phyloP scores from a whole-genome alignment of 2,797 vertebrate genomes.

The Bucorvus abyssinicus region DNA sequence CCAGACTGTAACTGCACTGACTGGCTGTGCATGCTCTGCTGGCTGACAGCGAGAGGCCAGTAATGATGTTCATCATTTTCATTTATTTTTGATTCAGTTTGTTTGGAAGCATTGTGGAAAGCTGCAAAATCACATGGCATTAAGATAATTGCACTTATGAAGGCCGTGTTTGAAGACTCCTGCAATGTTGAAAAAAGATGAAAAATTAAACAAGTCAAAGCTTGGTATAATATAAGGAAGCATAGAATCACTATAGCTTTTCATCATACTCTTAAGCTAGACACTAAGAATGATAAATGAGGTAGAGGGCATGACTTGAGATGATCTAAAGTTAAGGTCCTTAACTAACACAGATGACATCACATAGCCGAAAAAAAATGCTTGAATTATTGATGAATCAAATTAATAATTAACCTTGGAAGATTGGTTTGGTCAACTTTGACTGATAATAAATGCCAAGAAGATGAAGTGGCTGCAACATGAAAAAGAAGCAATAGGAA shows the following conservation, averaged over 20 bases:
- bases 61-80: not conserved
- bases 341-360: constrained; percentile 51
- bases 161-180: not conserved
- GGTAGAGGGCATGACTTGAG: constrained; percentile 8
- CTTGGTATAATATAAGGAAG: not conserved
- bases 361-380: not conserved
- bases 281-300: constrained; percentile 41
- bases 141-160: not conserved
- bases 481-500: not conserved
- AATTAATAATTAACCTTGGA: constrained; percentile 59
- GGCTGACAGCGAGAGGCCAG: not conserved
- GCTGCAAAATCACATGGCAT: not conserved
- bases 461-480: constrained; percentile 13
- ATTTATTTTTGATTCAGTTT: not conserved
- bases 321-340: constrained; percentile 24
- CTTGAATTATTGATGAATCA: constrained; percentile 56
- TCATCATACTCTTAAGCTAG: constrained; percentile 1
- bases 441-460: constrained; percentile 53
- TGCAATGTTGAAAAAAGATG: not conserved
- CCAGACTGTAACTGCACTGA: not conserved
- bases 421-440: constrained; percentile 59
- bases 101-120: not conserved
- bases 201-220: not conserved
- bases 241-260: not conserved
- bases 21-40: not conserved